phyloP scores from a whole-genome alignment of 2,888 invertebrate species.

The Gandaritis pyraliata region DNA sequence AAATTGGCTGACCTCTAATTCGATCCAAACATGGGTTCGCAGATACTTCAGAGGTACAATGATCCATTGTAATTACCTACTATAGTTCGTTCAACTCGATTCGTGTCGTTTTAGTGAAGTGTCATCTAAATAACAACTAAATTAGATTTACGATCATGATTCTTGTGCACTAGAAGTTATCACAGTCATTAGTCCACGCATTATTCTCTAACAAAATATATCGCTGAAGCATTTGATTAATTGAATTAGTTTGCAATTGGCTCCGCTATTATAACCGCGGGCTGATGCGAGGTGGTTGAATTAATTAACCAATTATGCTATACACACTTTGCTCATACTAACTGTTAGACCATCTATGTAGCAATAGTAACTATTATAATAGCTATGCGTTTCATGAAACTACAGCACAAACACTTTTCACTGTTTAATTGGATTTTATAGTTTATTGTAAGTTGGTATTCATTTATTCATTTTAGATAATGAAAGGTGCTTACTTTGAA shows the following conservation, averaged over 20 bases:
- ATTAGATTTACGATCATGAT: constrained; percentile 15
- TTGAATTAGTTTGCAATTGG: constrained; percentile 30
- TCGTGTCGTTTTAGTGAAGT: constrained; percentile 3
- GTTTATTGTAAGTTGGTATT: constrained; percentile 8
- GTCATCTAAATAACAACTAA: constrained; percentile 9
- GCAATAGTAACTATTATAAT: neutral
- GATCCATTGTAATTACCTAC: no score
- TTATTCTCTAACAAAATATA: constrained; percentile 32
- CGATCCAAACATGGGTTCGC: no score
- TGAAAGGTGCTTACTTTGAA: neutral
- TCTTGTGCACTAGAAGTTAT: constrained; percentile 20
- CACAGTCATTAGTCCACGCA: constrained; percentile 18
- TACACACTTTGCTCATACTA: neutral
- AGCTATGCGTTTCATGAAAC: constrained; percentile 5
- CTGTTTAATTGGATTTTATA: constrained; percentile 3
- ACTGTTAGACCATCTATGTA: constrained; percentile 1
- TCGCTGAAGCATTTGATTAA: constrained; percentile 34
- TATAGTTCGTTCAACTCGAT: no score
- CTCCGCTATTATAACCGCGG: constrained; percentile 25
- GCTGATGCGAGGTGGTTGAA: constrained; percentile 22
- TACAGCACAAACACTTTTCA: constrained; percentile 5
- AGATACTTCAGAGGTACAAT: no score
- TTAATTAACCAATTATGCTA: constrained; percentile 29
- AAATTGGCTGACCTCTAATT: no score
- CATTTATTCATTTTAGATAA: constrained; percentile 1